Percentiles rank a stretch among this genome's conserved stretches.
Evolutionary conservation across 2,888 invertebrate species (phyloP).

Genomic region (Adelphocoris suturalis): DNA sequence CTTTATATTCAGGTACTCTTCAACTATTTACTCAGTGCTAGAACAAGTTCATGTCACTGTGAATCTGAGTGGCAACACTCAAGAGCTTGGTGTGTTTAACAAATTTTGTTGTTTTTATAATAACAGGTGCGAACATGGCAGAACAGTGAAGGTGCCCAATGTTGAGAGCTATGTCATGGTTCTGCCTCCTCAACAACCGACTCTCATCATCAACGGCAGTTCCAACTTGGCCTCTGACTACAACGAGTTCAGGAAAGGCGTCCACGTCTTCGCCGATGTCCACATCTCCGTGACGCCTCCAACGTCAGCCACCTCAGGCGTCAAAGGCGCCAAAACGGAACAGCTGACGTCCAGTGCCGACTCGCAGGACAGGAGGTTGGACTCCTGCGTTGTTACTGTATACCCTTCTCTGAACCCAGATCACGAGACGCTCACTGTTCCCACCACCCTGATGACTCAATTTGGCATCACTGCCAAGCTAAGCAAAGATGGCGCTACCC

Average conservation of each 20-base stretch:
- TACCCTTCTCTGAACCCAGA: constrained; percentile 97
- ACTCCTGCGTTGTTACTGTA: constrained; percentile 95
- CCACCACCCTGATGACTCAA: constrained; percentile 86
- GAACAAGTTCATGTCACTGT: too few species aligned
- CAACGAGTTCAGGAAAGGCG: constrained; percentile 91
- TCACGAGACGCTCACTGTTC: constrained; percentile 92
- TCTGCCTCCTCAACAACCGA: constrained; percentile 90
- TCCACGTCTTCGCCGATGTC: constrained; percentile 92
- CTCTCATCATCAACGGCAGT: constrained; percentile 89
- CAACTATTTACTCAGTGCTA: too few species aligned
- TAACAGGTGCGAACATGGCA: constrained; percentile 86
- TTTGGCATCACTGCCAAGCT: constrained; percentile 91
- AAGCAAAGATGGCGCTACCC: constrained; percentile 92
- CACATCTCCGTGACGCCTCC: constrained; percentile 83
- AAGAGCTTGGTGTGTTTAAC: too few species aligned
- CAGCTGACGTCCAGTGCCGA: constrained; percentile 36
- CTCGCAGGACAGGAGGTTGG: constrained; percentile 84
- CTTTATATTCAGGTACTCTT: too few species aligned
- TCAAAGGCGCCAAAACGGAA: constrained; percentile 56
- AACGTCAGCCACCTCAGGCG: neutral
- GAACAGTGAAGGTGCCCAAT: constrained; percentile 86
- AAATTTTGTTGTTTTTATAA: neutral
- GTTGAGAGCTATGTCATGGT: constrained; percentile 93
- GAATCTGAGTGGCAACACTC: too few species aligned
- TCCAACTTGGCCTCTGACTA: constrained; percentile 91